Percentiles rank a stretch among this genome's conserved stretches.
These are phyloP conservation scores for Diarsia mendica DNA, from an alignment of 2,888 invertebrate species.

Conservation along the genomic window DNA sequence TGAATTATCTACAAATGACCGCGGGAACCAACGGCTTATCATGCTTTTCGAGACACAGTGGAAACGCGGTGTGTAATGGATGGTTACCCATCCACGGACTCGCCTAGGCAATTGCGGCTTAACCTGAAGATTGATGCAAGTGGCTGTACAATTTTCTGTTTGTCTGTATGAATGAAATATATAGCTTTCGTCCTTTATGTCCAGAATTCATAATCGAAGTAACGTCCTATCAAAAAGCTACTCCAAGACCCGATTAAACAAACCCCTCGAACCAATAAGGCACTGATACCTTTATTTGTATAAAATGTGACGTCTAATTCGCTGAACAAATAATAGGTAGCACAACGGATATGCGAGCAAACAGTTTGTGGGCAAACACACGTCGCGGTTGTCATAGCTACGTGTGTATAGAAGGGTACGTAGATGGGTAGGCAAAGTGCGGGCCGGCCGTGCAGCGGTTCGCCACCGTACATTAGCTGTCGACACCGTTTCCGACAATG, in stretches of 20 bases:
- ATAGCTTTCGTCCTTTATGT: background rate
- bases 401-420: slow-evolving; percentile 31
- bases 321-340: slow-evolving; percentile 82
- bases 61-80: no score
- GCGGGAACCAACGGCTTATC: no score
- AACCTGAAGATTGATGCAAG: no score
- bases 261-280: slow-evolving; percentile 46
- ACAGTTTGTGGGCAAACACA: slow-evolving; percentile 80
- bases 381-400: slow-evolving; percentile 69
- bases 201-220: background rate
- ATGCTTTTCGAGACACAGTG: no score
- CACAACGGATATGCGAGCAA: slow-evolving; percentile 79
- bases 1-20: no score
- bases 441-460: slow-evolving; percentile 73
- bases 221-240: slow-evolving; percentile 1
- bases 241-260: slow-evolving; percentile 30
- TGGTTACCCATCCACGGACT: no score
- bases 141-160: no score
- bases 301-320: slow-evolving; percentile 80
- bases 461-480: slow-evolving; percentile 69
- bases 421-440: slow-evolving; percentile 49
- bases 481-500: slow-evolving; percentile 68
- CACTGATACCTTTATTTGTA: slow-evolving; percentile 60
- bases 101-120: no score
- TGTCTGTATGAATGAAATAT: background rate